These are phyloP conservation scores for Karalla daura DNA, from an alignment of 2,797 vertebrate genomes.

Conservation along the genomic window DNA sequence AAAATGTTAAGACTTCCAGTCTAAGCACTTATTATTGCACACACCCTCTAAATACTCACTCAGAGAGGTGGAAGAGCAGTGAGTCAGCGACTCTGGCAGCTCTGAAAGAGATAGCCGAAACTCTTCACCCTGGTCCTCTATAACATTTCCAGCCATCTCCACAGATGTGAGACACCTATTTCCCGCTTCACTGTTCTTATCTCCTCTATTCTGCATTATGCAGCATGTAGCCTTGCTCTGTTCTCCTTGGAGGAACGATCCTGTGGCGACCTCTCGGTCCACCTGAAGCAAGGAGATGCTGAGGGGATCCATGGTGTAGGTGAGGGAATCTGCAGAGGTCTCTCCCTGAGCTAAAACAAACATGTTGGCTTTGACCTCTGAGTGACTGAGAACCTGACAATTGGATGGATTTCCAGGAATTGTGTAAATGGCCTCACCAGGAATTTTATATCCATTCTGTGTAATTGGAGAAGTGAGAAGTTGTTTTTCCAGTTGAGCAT, in stretches of 20 bases:
- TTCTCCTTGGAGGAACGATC: conserved; percentile 42
- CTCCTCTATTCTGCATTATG: not conserved
- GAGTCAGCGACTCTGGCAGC: conserved; percentile 13
- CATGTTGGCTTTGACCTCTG: conserved; percentile 21
- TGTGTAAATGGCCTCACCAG: not conserved
- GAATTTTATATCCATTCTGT: conserved; percentile 16
- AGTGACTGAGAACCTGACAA: not conserved
- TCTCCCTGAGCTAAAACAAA: conserved; percentile 22
- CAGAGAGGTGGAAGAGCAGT: not conserved
- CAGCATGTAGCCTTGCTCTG: not conserved
- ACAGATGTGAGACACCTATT: not conserved
- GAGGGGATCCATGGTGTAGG: conserved; percentile 70
- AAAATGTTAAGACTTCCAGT: not conserved
- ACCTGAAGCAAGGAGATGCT: conserved; percentile 71
- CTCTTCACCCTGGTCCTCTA: not conserved
- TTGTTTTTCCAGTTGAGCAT: not conserved
- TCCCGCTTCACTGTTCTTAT: not conserved
- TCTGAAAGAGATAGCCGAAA: conserved; percentile 26
- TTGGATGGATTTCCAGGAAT: conserved; percentile 10
- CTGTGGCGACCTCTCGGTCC: conserved; percentile 25
- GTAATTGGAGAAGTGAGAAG: conserved; percentile 3
- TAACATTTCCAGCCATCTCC: not conserved
- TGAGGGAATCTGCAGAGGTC: conserved; percentile 27
- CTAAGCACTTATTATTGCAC: not conserved
- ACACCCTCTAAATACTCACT: not conserved